Conservation (phyloP, 2,888 invertebrate genomes). For the Drosophila incognita region DNA sequence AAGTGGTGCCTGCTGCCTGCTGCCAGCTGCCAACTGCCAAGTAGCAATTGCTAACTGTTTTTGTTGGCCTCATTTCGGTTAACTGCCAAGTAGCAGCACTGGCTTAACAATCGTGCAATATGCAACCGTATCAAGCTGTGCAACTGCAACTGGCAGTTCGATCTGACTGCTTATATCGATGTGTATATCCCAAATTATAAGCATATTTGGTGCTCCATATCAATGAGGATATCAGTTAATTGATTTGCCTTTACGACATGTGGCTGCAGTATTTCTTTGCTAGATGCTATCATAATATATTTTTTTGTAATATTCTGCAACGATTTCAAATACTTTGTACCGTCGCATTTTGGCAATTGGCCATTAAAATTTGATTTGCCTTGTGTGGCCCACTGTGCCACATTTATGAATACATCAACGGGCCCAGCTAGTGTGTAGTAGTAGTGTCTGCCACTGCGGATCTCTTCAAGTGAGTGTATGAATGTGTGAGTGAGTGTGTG, state of each 20-base stretch:
- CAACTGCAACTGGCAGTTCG: slow-evolving; percentile 36
- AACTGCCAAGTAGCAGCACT: slow-evolving; percentile 15
- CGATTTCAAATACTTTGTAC: slow-evolving; percentile 24
- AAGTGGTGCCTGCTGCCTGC: slow-evolving; percentile 8
- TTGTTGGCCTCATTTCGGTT: slow-evolving; percentile 37
- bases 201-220: slow-evolving; percentile 8
- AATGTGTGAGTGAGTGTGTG: slow-evolving; percentile 16
- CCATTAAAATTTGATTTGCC: slow-evolving; percentile 72
- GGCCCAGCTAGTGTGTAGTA: slow-evolving; percentile 31
- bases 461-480: slow-evolving; percentile 50
- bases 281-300: slow-evolving; percentile 59
- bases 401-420: slow-evolving; percentile 77
- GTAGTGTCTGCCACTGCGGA: slow-evolving; percentile 47
- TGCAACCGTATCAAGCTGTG: slow-evolving; percentile 5
- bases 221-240: slow-evolving; percentile 58
- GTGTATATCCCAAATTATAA: neutral
- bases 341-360: slow-evolving; percentile 67
- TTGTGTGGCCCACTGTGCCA: slow-evolving; percentile 73
- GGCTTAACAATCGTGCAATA: slow-evolving; percentile 1
- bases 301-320: slow-evolving; percentile 72
- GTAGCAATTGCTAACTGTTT: slow-evolving; percentile 41
- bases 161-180: neutral
- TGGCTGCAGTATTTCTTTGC: slow-evolving; percentile 50
- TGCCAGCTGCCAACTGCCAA: slow-evolving; percentile 12
- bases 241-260: slow-evolving; percentile 70